Percentiles rank a stretch among this genome's conserved stretches.
phyloP scores from a whole-genome alignment of 2,113 vertebrate species.

The Pungitius pungitius region DNA sequence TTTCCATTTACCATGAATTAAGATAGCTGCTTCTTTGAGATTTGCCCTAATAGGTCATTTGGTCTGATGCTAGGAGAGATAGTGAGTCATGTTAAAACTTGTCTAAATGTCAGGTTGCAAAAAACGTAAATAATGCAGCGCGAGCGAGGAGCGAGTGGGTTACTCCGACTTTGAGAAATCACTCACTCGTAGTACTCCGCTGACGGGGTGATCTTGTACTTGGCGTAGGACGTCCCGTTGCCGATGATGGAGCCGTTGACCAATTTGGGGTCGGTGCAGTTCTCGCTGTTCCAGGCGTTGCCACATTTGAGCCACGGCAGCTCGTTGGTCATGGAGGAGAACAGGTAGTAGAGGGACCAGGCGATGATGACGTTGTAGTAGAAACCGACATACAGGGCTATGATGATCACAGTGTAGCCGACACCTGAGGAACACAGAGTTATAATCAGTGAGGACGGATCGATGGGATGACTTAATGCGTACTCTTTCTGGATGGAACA shows the following conservation, averaged over 20 bases:
- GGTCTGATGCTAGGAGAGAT: not conserved
- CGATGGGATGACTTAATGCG: not conserved
- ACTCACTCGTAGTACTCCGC: conserved; percentile 99
- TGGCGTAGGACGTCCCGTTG: conserved; percentile 88
- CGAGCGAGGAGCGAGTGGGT: no score
- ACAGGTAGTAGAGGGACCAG: conserved; percentile 97
- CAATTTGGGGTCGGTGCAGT: conserved; percentile 87
- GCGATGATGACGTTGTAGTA: conserved; percentile 99
- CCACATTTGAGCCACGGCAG: conserved; percentile 92
- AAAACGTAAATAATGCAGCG: not conserved
- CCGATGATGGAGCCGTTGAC: conserved; percentile 85
- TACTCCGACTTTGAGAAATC: not conserved
- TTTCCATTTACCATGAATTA: not conserved
- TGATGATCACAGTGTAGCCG: conserved; percentile 97
- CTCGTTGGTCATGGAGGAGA: conserved; percentile 89
- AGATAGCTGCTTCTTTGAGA: not conserved
- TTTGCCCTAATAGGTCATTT: not conserved
- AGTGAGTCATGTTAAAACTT: not conserved
- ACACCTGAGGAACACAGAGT: conserved; percentile 82
- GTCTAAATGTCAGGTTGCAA: not conserved
- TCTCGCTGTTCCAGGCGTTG: conserved; percentile 92
- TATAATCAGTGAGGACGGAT: not conserved
- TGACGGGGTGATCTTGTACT: conserved; percentile 94
- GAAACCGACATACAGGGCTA: conserved; percentile 97
- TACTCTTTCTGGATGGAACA: no score